Evolutionary conservation across 2,888 invertebrate genomes (phyloP).

Genomic region (Noctua janthina): DNA sequence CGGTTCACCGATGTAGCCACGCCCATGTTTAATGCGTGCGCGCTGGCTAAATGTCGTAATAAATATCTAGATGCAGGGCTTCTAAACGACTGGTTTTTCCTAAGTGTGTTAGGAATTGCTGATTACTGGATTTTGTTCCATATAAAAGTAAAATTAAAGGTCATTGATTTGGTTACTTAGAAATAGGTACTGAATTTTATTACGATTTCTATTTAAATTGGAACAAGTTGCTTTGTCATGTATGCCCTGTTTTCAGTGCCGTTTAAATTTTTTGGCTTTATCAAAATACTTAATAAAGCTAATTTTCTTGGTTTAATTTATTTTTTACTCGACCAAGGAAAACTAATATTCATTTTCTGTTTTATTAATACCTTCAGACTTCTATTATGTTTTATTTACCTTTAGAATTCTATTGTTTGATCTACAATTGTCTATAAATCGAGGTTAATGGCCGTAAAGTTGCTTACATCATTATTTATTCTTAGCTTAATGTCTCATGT

Average conservation of each 20-base stretch:
- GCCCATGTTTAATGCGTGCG: slow-evolving; percentile 60
- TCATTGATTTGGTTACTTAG: slow-evolving; percentile 1
- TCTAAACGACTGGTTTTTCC: slow-evolving; percentile 22
- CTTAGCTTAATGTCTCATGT: neutral
- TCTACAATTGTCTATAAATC: slow-evolving; percentile 9
- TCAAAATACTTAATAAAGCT: slow-evolving; percentile 4
- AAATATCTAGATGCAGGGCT: slow-evolving; percentile 48
- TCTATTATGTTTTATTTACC: neutral
- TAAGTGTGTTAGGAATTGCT: slow-evolving; percentile 25
- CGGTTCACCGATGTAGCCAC: slow-evolving; percentile 41
- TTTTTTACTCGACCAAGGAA: neutral
- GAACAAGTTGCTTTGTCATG: neutral
- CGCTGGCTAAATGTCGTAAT: slow-evolving; percentile 53
- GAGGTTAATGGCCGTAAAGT: slow-evolving; percentile 10
- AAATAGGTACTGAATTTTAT: slow-evolving; percentile 11
- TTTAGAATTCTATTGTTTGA: slow-evolving; percentile 5
- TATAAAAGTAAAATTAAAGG: neutral
- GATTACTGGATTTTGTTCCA: neutral
- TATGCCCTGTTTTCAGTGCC: neutral
- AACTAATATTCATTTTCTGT: neutral
- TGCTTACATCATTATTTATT: slow-evolving; percentile 15
- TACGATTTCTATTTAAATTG: slow-evolving; percentile 25
- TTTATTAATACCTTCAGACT: neutral
- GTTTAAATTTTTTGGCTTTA: neutral
- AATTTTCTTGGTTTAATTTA: slow-evolving; percentile 5